These are phyloP conservation scores for Tenthredo distinguenda DNA, from an alignment of 2,888 invertebrate genomes.

Conservation along the genomic window DNA sequence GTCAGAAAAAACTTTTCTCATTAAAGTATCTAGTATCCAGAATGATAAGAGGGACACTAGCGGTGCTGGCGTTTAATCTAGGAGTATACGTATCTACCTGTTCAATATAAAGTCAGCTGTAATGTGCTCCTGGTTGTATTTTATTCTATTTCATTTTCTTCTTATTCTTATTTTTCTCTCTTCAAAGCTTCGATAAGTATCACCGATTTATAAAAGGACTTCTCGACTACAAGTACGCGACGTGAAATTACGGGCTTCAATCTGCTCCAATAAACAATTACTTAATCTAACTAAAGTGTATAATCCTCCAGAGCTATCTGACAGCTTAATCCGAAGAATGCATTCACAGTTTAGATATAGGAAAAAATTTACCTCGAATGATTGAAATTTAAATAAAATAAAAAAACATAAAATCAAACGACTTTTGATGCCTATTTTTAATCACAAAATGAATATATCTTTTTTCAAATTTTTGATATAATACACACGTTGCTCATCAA, in stretches of 20 bases:
- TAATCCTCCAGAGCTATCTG: not conserved
- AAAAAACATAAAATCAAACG: not conserved
- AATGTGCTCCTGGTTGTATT: not conserved
- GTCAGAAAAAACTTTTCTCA: conserved; percentile 38
- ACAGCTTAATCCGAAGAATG: not conserved
- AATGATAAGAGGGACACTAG: conserved; percentile 29
- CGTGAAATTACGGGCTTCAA: not conserved
- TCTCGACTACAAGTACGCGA: not conserved
- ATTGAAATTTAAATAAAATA: too few relatives aligned
- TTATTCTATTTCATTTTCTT: not conserved
- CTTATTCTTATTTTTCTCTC: not conserved
- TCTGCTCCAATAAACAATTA: not conserved
- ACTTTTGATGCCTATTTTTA: not conserved
- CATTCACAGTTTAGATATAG: not conserved
- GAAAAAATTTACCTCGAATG: too few relatives aligned
- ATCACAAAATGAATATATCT: too few relatives aligned
- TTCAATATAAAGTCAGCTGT: not conserved
- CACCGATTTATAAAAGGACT: conserved; percentile 3
- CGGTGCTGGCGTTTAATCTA: not conserved
- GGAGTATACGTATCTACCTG: not conserved
- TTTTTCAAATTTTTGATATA: too few relatives aligned
- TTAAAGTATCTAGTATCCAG: conserved; percentile 29
- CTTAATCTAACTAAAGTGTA: not conserved
- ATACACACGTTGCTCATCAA: too few relatives aligned
- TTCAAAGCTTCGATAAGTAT: not conserved